These are phyloP conservation scores for Ornithoptera alexandrae DNA, from an alignment of 2,888 invertebrate species.

Conservation along the genomic window DNA sequence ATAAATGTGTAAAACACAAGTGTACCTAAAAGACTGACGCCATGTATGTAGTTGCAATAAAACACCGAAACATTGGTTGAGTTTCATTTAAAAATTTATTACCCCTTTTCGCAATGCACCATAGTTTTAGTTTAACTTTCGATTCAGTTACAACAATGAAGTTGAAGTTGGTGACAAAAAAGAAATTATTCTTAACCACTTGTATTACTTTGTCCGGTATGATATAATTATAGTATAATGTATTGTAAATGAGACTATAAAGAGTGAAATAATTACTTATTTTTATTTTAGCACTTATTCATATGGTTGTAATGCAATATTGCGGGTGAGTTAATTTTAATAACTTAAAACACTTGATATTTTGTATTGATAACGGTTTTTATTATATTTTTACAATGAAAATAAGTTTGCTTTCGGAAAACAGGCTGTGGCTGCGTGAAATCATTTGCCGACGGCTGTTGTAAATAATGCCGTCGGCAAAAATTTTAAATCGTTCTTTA, in stretches of 20 bases:
- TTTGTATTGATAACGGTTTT: neutral
- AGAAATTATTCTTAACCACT: constrained; percentile 6
- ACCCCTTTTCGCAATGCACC: constrained; percentile 2
- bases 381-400: neutral
- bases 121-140: constrained; percentile 7
- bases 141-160: constrained; percentile 2
- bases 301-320: constrained; percentile 16
- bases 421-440: neutral
- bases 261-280: neutral
- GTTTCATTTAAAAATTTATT: constrained; percentile 22
- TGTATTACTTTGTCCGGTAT: constrained; percentile 31
- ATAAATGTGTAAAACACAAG: neutral
- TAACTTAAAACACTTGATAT: neutral
- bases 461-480: too few species aligned
- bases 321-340: constrained; percentile 21
- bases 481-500: too few species aligned
- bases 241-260: neutral
- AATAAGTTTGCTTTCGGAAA: neutral
- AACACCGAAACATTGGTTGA: constrained; percentile 9
- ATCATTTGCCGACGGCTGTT: too few species aligned
- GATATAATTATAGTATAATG: constrained; percentile 6
- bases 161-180: neutral
- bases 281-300: constrained; percentile 13
- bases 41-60: constrained; percentile 18
- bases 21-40: constrained; percentile 1